A percentile compares a stretch with the other conserved stretches of the same genome.
Evolutionary conservation across 2,113 vertebrate species (phyloP).

Genomic region (Paradisaea rubra): DNA sequence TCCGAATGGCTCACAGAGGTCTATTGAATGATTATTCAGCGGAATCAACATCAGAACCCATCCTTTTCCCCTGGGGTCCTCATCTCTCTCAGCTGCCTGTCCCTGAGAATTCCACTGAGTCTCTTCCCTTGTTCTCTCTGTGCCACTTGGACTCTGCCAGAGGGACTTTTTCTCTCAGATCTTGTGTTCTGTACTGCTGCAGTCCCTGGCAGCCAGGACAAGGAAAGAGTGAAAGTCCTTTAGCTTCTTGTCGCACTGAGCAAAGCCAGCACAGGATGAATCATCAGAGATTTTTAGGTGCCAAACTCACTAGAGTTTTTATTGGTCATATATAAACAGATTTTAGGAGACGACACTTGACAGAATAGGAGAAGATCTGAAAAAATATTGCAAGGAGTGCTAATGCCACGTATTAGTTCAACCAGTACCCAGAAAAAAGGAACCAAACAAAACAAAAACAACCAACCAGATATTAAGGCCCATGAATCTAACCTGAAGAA

Average conservation of each 20-base stretch:
- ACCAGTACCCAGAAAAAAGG: not conserved
- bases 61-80: not conserved
- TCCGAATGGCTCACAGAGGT: not conserved
- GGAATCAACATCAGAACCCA: not conserved
- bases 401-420: not conserved
- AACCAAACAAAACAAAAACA: not conserved
- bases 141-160: not conserved
- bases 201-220: not conserved
- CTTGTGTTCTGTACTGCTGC: not conserved
- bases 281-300: not conserved
- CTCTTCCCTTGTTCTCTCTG: not conserved
- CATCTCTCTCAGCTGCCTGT: constrained; percentile 1
- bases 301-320: not conserved
- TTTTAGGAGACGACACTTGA: not conserved
- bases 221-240: not conserved
- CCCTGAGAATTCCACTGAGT: not conserved
- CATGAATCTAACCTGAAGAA: not conserved
- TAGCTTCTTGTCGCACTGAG: not conserved
- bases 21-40: not conserved
- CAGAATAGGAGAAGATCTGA: not conserved
- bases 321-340: not conserved
- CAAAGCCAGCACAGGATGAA: not conserved
- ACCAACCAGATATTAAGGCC: not conserved
- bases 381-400: not conserved
- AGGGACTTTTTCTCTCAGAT: not conserved